Evolutionary conservation across 2,797 vertebrate species (phyloP).

Genomic region (Acanthiza pusilla): DNA sequence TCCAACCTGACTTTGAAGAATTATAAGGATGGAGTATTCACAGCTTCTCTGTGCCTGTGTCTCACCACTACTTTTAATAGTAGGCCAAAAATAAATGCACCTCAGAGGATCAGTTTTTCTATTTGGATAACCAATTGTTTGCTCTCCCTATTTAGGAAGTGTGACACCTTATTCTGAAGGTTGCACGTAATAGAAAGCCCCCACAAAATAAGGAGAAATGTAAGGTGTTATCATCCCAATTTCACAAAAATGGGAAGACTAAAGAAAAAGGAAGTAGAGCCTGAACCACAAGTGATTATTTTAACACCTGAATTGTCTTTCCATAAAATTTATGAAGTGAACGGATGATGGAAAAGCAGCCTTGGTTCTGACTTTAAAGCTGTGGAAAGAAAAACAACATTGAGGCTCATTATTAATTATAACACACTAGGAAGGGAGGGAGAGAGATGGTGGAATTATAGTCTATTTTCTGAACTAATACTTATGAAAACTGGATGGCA

Average conservation of each 20-base stretch:
- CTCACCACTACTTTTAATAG: background rate
- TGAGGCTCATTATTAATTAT: slow-evolving; percentile 35
- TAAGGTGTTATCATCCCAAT: background rate
- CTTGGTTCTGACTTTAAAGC: background rate
- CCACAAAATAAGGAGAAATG: background rate
- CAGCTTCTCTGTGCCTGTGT: background rate
- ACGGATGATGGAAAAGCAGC: background rate
- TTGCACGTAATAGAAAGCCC: rapidly evolving
- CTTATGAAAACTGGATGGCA: slow-evolving; percentile 37
- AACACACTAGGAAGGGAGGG: background rate
- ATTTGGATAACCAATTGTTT: background rate
- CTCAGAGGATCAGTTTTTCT: background rate
- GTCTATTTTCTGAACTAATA: slow-evolving; percentile 59
- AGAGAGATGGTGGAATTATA: background rate
- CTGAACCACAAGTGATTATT: background rate
- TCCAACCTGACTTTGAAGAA: background rate
- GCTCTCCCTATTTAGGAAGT: background rate
- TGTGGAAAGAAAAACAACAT: background rate
- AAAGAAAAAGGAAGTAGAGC: background rate
- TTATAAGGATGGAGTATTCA: rapidly evolving
- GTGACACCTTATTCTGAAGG: background rate
- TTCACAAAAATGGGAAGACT: background rate
- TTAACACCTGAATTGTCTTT: background rate
- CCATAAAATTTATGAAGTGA: background rate
- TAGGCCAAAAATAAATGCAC: background rate